Conservation (phyloP, 1,140 invertebrate genomes). For the Asbolus verrucosus region DNA sequence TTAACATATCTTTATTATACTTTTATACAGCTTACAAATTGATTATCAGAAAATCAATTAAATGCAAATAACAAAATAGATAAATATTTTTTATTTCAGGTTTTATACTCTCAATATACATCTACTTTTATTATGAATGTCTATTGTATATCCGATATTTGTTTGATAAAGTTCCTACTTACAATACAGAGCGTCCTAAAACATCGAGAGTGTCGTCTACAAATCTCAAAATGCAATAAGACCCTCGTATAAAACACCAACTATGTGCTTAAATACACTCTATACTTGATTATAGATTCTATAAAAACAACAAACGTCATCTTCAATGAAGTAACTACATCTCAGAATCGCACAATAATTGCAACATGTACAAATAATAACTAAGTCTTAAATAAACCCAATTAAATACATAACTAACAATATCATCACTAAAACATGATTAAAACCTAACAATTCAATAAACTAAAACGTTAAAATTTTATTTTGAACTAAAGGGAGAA, state of each 20-base stretch:
- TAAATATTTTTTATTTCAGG: slow-evolving; percentile 30
- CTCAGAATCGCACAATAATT: not conserved
- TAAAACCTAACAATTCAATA: slow-evolving; percentile 11
- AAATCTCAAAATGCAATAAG: not conserved
- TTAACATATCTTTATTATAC: slow-evolving; percentile 23
- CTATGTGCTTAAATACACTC: slow-evolving; percentile 7
- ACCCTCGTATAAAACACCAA: slow-evolving; percentile 8
- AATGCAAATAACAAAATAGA: slow-evolving; percentile 34
- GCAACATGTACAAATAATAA: slow-evolving; percentile 9
- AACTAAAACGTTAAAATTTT: slow-evolving; percentile 20
- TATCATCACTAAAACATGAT: slow-evolving; percentile 19
- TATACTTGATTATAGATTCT: slow-evolving; percentile 8
- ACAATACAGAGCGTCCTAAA: not conserved
- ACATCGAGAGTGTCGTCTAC: not conserved
- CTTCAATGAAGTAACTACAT: not conserved
- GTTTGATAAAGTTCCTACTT: slow-evolving; percentile 9
- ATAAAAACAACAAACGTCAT: slow-evolving; percentile 2
- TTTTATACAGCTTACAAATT: slow-evolving; percentile 33
- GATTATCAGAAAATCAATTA: slow-evolving; percentile 33
- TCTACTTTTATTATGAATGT: not conserved
- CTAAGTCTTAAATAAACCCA: slow-evolving; percentile 14
- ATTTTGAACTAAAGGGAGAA: slow-evolving; percentile 56
- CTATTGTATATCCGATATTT: slow-evolving; percentile 20
- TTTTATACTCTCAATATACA: not conserved
- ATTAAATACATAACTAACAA: slow-evolving; percentile 20